A percentile compares a stretch with the other conserved stretches of the same genome.
Conservation (phyloP, 1,140 invertebrate genomes). For the Papilio polyxenes region DNA sequence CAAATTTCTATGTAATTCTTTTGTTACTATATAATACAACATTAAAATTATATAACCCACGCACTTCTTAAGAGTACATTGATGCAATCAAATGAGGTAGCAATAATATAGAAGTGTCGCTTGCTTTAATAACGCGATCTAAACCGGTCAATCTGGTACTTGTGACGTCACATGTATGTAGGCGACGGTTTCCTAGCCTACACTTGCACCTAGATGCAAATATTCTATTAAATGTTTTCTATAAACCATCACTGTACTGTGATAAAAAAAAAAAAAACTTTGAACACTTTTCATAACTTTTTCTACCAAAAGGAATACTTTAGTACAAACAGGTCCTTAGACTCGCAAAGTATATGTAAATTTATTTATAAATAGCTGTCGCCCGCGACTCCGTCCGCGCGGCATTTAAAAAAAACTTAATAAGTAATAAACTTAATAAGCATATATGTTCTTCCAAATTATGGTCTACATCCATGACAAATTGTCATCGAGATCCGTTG, state of each 20-base stretch:
- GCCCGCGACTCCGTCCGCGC: too few species aligned
- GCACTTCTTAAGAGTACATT: neutral
- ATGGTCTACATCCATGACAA: too few species aligned
- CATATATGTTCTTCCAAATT: too few species aligned
- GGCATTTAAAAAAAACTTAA: too few species aligned
- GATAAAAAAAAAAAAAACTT: neutral
- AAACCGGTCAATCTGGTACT: conserved; percentile 24
- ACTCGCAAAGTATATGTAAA: too few species aligned
- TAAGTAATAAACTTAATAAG: too few species aligned
- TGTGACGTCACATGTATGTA: conserved; percentile 24
- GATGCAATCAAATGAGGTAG: conserved; percentile 21
- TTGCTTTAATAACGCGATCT: neutral
- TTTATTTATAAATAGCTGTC: too few species aligned
- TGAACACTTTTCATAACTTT: neutral
- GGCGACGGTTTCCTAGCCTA: conserved; percentile 19
- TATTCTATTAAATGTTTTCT: neutral
- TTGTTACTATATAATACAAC: neutral
- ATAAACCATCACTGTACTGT: neutral
- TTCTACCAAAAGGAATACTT: neutral
- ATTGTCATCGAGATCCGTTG: too few species aligned
- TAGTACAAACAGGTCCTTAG: neutral
- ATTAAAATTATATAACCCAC: neutral
- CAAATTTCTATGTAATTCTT: neutral
- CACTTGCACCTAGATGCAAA: neutral
- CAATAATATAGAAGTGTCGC: conserved; percentile 12